Conservation (phyloP, 2,888 invertebrate genomes). For the Spisula subtruncata region DNA sequence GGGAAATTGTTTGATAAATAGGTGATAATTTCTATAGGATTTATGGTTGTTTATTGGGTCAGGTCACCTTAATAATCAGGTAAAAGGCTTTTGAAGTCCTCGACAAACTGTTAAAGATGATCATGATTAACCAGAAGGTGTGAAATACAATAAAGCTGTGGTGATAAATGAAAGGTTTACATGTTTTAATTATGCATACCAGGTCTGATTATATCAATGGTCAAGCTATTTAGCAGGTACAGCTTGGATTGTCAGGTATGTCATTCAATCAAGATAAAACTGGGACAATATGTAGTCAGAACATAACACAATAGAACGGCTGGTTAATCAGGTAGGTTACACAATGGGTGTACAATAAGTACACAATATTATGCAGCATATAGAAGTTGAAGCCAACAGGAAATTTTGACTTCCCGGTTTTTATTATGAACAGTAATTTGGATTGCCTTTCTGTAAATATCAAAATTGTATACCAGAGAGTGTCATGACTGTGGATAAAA, state of each 20-base stretch:
- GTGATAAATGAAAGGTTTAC: not conserved
- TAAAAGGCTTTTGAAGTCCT: constrained; percentile 45
- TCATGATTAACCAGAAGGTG: constrained; percentile 51
- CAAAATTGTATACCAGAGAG: no score
- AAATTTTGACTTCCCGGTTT: not conserved
- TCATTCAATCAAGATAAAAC: not conserved
- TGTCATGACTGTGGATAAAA: no score
- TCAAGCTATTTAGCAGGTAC: not conserved
- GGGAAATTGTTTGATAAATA: constrained; percentile 32
- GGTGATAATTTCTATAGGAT: constrained; percentile 33
- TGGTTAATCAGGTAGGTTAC: no score
- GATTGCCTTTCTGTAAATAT: no score
- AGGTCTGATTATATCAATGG: not conserved
- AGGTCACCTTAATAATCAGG: constrained; percentile 28
- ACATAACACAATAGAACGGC: no score
- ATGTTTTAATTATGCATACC: constrained; percentile 9
- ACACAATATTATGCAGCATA: no score
- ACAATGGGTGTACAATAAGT: no score
- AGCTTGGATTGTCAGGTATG: not conserved
- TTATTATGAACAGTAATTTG: no score
- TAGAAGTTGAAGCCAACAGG: not conserved
- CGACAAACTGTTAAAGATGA: constrained; percentile 37
- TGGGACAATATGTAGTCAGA: not conserved
- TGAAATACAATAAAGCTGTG: constrained; percentile 29
- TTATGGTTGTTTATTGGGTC: constrained; percentile 35